Evolutionary conservation across 2,797 vertebrate species (phyloP).

Genomic region (Protonibea diacanthus): DNA sequence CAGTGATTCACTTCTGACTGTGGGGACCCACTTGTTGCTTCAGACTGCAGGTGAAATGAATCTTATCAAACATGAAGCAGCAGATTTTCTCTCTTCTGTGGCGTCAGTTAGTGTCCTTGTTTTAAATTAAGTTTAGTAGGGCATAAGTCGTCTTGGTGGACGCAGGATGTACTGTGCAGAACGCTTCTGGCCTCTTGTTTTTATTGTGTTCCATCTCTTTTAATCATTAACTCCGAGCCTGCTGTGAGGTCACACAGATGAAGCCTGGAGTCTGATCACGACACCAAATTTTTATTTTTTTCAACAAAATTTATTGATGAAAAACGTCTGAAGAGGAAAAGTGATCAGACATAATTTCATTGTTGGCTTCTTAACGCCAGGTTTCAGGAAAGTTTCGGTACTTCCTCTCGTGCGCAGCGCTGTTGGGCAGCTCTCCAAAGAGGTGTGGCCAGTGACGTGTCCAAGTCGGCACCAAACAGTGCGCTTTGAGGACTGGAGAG

Average conservation of each 20-base stretch:
- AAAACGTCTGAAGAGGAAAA: not conserved
- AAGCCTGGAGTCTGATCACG: not conserved
- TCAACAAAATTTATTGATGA: too few relatives aligned
- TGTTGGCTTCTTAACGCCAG: not conserved
- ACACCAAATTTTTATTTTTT: fast-evolving
- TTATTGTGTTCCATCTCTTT: not conserved
- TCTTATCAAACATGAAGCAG: conserved; percentile 1
- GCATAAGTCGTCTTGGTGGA: not conserved
- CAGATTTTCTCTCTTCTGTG: not conserved
- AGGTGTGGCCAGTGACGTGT: conserved; percentile 73
- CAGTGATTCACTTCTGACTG: not conserved
- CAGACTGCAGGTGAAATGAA: not conserved
- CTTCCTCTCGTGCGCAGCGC: conserved; percentile 4
- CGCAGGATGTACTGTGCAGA: not conserved
- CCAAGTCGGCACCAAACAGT: conserved; percentile 30
- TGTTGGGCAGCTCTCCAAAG: conserved; percentile 16
- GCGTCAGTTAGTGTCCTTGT: not conserved
- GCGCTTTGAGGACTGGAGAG: not conserved
- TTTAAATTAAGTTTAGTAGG: not conserved
- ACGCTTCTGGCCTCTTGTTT: not conserved
- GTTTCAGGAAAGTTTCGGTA: not conserved
- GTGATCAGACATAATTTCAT: fast-evolving
- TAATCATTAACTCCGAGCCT: conserved; percentile 36
- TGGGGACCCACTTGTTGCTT: not conserved
- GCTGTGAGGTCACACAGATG: too few relatives aligned